Evolutionary conservation across 2,113 vertebrate species (phyloP).

Genomic region (Egretta garzetta): DNA sequence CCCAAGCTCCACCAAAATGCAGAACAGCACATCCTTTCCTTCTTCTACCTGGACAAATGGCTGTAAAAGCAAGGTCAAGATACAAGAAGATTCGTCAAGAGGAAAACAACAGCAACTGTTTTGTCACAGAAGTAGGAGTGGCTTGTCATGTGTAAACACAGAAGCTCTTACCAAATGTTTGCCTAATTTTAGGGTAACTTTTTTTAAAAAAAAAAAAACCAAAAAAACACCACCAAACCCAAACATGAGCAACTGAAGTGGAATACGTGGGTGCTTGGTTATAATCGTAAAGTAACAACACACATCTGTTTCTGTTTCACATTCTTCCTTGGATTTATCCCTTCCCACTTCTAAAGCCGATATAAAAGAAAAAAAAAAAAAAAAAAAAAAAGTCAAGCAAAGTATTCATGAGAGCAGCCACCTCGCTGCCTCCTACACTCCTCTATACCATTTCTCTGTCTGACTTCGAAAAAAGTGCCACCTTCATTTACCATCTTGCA

Average conservation of each 20-base stretch:
- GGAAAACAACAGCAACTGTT: neutral
- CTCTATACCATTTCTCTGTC: neutral
- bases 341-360: neutral
- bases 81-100: neutral
- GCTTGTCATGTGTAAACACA: neutral
- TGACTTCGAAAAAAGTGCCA: neutral
- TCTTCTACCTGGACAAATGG: neutral
- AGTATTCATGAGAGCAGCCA: neutral
- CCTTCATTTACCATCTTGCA: neutral
- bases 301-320: neutral
- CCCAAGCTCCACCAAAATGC: neutral
- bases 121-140: neutral
- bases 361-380: neutral
- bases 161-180: neutral
- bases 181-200: neutral
- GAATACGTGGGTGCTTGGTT: neutral
- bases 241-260: neutral
- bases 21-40: neutral
- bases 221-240: neutral
- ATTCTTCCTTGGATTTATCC: neutral
- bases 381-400: neutral
- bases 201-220: neutral
- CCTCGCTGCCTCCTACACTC: neutral
- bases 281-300: neutral
- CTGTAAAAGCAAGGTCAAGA: neutral